Evolutionary conservation across 1,140 invertebrate species (phyloP).

Genomic region (Eupristina koningsbergeri): DNA sequence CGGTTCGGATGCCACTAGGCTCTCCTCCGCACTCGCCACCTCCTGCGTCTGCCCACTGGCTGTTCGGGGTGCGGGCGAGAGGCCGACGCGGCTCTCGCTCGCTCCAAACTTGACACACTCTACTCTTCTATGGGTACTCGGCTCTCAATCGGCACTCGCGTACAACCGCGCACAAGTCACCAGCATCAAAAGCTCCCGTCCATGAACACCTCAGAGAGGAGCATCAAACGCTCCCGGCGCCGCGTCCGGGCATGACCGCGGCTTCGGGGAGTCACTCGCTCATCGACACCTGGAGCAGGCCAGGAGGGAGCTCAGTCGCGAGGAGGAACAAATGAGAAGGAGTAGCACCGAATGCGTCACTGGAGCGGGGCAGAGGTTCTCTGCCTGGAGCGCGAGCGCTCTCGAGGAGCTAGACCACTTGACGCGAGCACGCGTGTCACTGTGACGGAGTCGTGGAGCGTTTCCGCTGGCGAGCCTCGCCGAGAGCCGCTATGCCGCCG

Average conservation of each 20-base stretch:
- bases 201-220: not conserved
- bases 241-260: not conserved
- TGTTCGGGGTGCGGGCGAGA: no score
- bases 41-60: no score
- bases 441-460: slow-evolving; percentile 68
- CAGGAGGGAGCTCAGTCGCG: no score
- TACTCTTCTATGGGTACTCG: not conserved
- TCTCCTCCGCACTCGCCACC: no score
- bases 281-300: not conserved
- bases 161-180: slow-evolving; percentile 3
- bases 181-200: no score
- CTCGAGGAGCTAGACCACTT: slow-evolving; percentile 60
- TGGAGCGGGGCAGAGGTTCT: no score
- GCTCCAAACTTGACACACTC: not conserved
- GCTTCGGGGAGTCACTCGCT: not conserved
- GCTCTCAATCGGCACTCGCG: not conserved
- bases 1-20: no score
- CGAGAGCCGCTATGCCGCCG: slow-evolving; percentile 10
- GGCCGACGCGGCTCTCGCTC: no score
- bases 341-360: no score
- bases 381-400: not conserved
- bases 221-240: not conserved
- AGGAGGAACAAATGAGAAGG: no score
- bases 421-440: slow-evolving; percentile 73
- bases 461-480: slow-evolving; percentile 63